These are phyloP conservation scores for Acronicta alni DNA, from an alignment of 2,888 invertebrate genomes.

Conservation along the genomic window DNA sequence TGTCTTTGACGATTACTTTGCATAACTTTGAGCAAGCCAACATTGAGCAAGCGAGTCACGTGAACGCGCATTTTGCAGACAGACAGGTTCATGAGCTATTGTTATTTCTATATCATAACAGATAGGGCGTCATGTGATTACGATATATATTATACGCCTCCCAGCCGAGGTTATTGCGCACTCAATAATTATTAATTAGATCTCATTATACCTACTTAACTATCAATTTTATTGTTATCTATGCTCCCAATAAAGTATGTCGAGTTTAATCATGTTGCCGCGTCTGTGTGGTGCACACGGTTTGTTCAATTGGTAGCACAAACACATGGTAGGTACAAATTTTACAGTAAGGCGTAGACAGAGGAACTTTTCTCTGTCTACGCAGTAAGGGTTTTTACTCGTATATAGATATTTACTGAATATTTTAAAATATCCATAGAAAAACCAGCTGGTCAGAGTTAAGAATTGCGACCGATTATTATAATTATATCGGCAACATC, in stretches of 20 bases:
- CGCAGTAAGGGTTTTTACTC: too few relatives aligned
- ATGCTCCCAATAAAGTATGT: constrained; percentile 7
- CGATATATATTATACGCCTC: constrained; percentile 1
- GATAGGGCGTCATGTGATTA: constrained; percentile 23
- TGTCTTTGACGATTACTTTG: too few relatives aligned
- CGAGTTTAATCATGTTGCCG: background rate
- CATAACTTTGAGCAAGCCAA: too few relatives aligned
- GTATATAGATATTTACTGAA: too few relatives aligned
- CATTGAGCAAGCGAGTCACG: background rate
- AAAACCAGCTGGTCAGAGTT: too few relatives aligned
- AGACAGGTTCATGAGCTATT: constrained; percentile 1
- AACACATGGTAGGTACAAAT: too few relatives aligned
- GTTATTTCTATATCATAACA: background rate
- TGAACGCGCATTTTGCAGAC: background rate
- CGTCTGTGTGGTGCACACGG: background rate
- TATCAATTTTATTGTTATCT: background rate
- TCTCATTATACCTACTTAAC: constrained; percentile 8
- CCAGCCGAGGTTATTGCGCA: constrained; percentile 1
- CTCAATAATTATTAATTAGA: constrained; percentile 9
- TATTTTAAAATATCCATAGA: too few relatives aligned
- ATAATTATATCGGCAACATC: too few relatives aligned
- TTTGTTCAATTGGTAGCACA: too few relatives aligned
- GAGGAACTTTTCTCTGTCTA: too few relatives aligned
- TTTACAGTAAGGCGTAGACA: too few relatives aligned
- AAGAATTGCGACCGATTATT: too few relatives aligned